Evolutionary conservation across 2,797 vertebrate genomes (phyloP).

Genomic region (Corythornis leucogaster): DNA sequence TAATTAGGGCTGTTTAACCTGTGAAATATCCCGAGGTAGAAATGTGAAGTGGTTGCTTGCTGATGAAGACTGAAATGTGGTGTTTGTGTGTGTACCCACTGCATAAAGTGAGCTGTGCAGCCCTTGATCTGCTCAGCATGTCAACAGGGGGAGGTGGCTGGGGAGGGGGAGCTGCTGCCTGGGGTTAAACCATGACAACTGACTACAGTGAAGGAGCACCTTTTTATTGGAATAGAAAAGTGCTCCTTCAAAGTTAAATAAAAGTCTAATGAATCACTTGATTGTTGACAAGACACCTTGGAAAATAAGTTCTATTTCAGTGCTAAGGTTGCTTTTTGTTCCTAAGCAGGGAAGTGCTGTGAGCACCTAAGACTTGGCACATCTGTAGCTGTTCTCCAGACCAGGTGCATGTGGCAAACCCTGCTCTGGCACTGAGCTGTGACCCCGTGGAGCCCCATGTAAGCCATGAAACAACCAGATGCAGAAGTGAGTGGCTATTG

Average conservation of each 20-base stretch:
- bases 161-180: neutral
- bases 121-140: neutral
- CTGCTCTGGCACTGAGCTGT: neutral
- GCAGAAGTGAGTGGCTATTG: neutral
- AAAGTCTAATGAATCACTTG: neutral
- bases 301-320: neutral
- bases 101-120: neutral
- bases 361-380: neutral
- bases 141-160: neutral
- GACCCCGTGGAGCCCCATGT: neutral
- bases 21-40: neutral
- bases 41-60: neutral
- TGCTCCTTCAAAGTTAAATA: neutral
- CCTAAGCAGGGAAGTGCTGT: neutral
- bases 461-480: neutral
- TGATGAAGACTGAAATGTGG: neutral
- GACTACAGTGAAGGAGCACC: neutral
- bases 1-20: neutral
- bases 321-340: neutral
- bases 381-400: neutral
- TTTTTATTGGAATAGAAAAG: neutral
- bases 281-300: neutral
- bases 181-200: neutral
- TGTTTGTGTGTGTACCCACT: neutral
- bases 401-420: neutral